These are phyloP conservation scores for Carlito syrichta DNA, from an alignment of 2,113 vertebrate genomes.

Conservation along the genomic window DNA sequence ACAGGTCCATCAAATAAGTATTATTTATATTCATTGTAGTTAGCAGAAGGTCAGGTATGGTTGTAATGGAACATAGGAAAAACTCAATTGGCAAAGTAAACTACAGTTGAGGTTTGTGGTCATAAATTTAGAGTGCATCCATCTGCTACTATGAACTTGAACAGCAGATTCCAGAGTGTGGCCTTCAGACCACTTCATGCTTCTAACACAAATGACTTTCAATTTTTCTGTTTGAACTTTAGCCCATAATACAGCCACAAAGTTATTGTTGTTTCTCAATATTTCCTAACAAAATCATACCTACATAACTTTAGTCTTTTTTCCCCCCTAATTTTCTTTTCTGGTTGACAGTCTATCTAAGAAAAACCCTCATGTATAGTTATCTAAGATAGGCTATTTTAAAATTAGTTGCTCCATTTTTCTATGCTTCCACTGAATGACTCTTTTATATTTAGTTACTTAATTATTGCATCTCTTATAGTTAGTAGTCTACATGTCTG, in stretches of 20 bases:
- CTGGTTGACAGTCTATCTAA: background rate
- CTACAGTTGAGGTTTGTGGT: background rate
- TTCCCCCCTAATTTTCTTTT: background rate
- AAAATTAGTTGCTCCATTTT: background rate
- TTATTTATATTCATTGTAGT: background rate
- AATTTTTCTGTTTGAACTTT: background rate
- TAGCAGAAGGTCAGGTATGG: background rate
- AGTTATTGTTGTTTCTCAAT: background rate
- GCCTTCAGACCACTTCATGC: background rate
- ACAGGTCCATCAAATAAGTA: background rate
- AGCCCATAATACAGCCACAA: fast-evolving
- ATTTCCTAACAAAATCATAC: background rate
- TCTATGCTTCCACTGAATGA: background rate
- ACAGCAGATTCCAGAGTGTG: background rate
- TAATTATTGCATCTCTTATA: background rate
- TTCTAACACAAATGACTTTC: background rate
- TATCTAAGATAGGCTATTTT: background rate
- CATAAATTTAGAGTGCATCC: background rate
- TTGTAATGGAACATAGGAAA: background rate
- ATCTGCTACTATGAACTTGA: background rate
- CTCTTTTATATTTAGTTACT: background rate
- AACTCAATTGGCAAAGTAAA: background rate
- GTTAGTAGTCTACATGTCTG: background rate
- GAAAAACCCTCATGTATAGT: background rate
- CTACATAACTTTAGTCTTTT: background rate